Percentiles rank a stretch among this genome's conserved stretches.
Conservation (phyloP, 2,797 vertebrate genomes). For the Zonotrichia albicollis region DNA sequence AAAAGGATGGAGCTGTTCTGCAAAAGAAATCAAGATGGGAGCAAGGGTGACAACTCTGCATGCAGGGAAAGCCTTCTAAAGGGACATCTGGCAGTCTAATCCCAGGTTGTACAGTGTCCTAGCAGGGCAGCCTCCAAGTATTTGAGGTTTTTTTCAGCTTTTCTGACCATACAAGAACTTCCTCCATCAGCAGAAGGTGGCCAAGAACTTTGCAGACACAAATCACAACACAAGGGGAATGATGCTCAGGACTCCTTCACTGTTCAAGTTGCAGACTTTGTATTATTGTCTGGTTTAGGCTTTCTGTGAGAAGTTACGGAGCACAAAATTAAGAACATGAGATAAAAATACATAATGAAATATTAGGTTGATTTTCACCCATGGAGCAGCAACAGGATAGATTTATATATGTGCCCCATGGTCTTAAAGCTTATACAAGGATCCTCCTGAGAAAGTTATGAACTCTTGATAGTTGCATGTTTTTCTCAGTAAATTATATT, state of each 20-base stretch:
- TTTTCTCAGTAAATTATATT: background rate
- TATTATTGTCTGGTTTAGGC: background rate
- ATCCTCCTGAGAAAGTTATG: background rate
- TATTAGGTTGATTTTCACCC: background rate
- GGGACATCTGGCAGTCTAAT: background rate
- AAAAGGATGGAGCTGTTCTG: background rate
- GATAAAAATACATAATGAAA: background rate
- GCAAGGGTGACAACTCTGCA: background rate
- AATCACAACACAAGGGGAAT: background rate
- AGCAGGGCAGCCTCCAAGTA: background rate
- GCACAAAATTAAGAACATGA: background rate
- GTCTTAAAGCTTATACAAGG: background rate
- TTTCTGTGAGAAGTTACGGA: background rate
- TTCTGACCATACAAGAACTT: background rate
- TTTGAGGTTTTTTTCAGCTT: background rate
- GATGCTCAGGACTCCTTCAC: background rate
- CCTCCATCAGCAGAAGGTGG: background rate
- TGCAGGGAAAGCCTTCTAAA: background rate
- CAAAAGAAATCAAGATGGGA: background rate
- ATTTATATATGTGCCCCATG: background rate
- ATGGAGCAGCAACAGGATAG: too few species aligned
- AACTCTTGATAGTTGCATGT: background rate
- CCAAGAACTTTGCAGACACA: background rate
- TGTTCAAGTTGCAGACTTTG: background rate
- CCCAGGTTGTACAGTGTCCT: background rate